Base-by-base conservation (phyloP, 2,888 invertebrate genomes). In the Lycophotia porphyrea region DNA sequence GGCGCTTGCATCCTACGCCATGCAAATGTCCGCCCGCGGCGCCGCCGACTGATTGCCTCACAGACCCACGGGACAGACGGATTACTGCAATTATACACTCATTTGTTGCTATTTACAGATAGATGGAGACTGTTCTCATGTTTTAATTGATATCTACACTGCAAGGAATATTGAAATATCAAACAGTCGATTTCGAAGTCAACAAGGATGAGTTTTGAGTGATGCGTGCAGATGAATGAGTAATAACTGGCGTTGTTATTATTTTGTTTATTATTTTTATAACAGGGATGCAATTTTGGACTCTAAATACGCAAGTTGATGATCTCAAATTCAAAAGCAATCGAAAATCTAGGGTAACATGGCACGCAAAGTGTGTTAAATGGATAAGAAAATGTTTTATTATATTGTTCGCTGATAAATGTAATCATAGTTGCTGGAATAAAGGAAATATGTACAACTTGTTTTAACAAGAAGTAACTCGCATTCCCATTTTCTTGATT, bases 41-140 rank as follows among this genome's bases (percentile, higher is more conserved):
- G 71, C 60, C 76, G 18, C 71, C 85, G 81, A 76, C 67, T 84
- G 86, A 87, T 87, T 87, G 87, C 82, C 84, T 84, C 82, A 71
- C 71, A 72, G 67, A 68, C 81, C 78, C 80, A 63, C 77, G 77
- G 80, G 80, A 84, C 81, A 73, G 81, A 76, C 87, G 87, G 84
- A 87, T 87, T 87, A 87, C 83, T 80, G 80, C 84, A 87, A 87
- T 87, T 87, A 87, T 84, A 83, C 82, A 83, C 71, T 84, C 78
- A 84, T 87, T 86, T 87, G 86, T 87, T 83, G 79, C 82, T 86
- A 85, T 85, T 87, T 84, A 80, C 82, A 80, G 76, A 81, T 82
- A 65, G 72, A 80, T 80, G 70, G 76, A 77, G 74, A 82, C 69
- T 70, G 77, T 71, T 78, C 77, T 71, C 80, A 71, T 76, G 75